phyloP scores from a whole-genome alignment of 2,113 vertebrate species.

The Neolamprologus modestus region DNA sequence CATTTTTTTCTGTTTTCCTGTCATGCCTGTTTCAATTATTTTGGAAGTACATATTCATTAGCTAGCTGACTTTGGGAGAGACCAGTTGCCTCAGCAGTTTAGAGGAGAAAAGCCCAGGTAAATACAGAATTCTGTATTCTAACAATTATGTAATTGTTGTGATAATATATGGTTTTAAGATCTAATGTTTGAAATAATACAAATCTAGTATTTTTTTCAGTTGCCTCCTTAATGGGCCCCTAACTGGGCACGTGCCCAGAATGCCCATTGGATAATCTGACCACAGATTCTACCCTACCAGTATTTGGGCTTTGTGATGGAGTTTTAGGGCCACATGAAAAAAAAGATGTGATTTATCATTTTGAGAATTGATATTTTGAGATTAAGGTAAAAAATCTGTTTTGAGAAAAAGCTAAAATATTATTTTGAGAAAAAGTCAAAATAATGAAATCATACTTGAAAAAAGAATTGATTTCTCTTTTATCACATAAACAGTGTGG shows the following conservation, averaged over 20 bases:
- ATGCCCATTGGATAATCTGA: neutral
- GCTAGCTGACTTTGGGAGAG: neutral
- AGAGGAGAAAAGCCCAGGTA: neutral
- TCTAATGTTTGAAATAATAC: neutral
- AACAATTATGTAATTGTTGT: neutral
- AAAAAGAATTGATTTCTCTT: neutral
- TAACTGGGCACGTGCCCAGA: accelerated
- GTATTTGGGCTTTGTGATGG: neutral
- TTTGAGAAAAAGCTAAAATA: neutral
- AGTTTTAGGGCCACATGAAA: neutral
- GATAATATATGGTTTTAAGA: neutral
- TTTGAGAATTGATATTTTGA: neutral
- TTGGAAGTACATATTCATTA: neutral
- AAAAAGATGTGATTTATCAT: neutral
- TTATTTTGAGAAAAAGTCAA: neutral
- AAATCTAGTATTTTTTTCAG: neutral
- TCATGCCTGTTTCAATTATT: neutral
- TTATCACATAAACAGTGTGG: neutral
- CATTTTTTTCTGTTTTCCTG: neutral
- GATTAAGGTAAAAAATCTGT: neutral
- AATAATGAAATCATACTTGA: neutral
- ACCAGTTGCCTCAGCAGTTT: neutral
- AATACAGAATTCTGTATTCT: neutral
- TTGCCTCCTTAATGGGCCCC: neutral
- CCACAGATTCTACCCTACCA: neutral